A percentile compares a stretch with the other conserved stretches of the same genome.
Evolutionary conservation across 2,113 vertebrate species (phyloP).

Genomic region (Rynchops niger): DNA sequence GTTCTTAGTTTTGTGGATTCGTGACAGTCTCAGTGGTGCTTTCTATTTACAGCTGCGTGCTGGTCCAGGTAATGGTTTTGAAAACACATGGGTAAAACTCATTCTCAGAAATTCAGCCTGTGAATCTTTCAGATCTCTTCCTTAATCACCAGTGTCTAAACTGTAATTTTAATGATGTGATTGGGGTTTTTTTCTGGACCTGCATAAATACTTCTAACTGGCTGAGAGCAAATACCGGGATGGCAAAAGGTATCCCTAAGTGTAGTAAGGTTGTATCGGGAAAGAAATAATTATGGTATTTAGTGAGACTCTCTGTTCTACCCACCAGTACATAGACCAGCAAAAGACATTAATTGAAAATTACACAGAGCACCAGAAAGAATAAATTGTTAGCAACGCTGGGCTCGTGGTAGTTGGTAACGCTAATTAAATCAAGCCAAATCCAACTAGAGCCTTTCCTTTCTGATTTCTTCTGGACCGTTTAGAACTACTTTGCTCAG

Average conservation of each 20-base stretch:
- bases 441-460: not conserved
- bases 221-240: not conserved
- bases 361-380: not conserved
- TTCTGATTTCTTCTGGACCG: not conserved
- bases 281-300: not conserved
- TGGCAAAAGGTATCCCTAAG: not conserved
- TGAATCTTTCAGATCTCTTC: not conserved
- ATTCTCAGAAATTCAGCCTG: not conserved
- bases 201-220: not conserved
- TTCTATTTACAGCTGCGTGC: not conserved
- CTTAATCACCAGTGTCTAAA: not conserved
- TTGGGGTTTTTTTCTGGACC: not conserved
- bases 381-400: not conserved
- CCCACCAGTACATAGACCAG: not conserved
- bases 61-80: not conserved
- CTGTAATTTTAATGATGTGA: not conserved
- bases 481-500: not conserved
- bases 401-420: not conserved
- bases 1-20: not conserved
- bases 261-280: accelerated
- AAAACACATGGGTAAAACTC: not conserved
- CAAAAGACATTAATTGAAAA: not conserved
- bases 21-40: not conserved
- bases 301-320: too few relatives aligned
- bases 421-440: not conserved